phyloP scores from a whole-genome alignment of 2,888 invertebrate species.

The Trilocha varians region DNA sequence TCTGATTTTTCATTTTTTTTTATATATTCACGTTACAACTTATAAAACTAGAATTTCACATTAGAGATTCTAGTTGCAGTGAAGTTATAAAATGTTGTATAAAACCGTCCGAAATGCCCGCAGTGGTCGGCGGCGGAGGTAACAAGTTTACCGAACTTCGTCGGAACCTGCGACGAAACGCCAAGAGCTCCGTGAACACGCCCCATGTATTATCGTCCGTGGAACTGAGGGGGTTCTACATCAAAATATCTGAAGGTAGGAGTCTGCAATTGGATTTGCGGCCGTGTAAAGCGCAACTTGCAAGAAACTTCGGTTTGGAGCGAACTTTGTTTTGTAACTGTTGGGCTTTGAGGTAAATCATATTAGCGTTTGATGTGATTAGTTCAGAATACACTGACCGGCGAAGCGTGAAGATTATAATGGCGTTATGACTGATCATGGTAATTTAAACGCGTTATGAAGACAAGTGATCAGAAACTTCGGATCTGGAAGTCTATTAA shows the following conservation, averaged over 20 bases:
- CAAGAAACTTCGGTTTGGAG: neutral
- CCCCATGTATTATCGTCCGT: slow-evolving; percentile 72
- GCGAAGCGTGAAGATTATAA: no score
- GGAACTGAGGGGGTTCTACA: slow-evolving; percentile 78
- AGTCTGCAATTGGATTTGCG: neutral
- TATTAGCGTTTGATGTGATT: neutral
- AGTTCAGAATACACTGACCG: neutral
- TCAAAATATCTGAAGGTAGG: slow-evolving; percentile 73
- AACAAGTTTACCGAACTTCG: slow-evolving; percentile 80
- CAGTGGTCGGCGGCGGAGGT: slow-evolving; percentile 79
- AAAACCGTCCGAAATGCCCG: neutral
- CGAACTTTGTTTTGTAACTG: neutral
- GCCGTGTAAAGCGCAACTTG: neutral
- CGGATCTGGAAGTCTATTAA: no score
- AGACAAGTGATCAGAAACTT: no score
- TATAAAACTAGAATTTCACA: no score
- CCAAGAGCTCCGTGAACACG: slow-evolving; percentile 71
- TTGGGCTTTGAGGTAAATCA: neutral
- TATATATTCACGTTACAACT: no score
- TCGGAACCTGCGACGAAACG: slow-evolving; percentile 69
- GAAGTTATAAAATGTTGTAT: no score
- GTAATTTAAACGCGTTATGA: no score
- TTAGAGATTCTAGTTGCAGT: no score
- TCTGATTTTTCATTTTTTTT: no score
- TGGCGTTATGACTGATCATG: no score